Evolutionary conservation across 2,113 vertebrate genomes (phyloP).

Genomic region (Brachyhypopomus gauderio): DNA sequence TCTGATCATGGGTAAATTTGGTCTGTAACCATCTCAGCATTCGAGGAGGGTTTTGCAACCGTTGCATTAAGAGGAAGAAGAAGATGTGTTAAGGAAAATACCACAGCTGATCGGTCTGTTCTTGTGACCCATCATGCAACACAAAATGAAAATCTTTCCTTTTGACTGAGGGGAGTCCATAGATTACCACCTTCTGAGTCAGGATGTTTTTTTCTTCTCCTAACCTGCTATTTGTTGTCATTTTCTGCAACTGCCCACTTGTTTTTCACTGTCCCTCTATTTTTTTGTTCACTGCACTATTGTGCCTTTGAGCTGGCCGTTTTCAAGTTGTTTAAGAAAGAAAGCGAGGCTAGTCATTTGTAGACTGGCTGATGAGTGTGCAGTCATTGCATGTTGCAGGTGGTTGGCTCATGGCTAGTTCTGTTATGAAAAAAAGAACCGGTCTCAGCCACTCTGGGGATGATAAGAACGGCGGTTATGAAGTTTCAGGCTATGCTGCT

Average conservation of each 20-base stretch:
- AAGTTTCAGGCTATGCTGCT: neutral
- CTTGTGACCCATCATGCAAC: neutral
- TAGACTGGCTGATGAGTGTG: neutral
- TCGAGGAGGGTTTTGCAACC: neutral
- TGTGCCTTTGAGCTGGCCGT: conserved; percentile 6
- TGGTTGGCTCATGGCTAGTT: conserved; percentile 8
- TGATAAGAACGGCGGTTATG: neutral
- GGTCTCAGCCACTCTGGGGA: neutral
- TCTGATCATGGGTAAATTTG: too few relatives aligned
- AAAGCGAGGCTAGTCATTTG: conserved; percentile 30
- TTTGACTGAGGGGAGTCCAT: neutral
- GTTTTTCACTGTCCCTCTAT: neutral
- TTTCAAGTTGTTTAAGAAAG: conserved; percentile 3
- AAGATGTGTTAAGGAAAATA: neutral
- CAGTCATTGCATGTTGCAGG: conserved; percentile 23
- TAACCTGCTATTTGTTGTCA: neutral
- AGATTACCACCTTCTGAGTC: neutral
- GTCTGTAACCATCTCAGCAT: neutral
- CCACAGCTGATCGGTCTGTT: neutral
- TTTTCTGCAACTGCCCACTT: neutral
- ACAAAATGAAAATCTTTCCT: neutral
- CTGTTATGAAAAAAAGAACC: conserved; percentile 24
- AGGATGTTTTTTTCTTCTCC: neutral
- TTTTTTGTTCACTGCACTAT: neutral
- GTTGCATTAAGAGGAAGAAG: neutral